phyloP scores from a whole-genome alignment of 1,140 invertebrate genomes.

The Scaptomyza montana region DNA sequence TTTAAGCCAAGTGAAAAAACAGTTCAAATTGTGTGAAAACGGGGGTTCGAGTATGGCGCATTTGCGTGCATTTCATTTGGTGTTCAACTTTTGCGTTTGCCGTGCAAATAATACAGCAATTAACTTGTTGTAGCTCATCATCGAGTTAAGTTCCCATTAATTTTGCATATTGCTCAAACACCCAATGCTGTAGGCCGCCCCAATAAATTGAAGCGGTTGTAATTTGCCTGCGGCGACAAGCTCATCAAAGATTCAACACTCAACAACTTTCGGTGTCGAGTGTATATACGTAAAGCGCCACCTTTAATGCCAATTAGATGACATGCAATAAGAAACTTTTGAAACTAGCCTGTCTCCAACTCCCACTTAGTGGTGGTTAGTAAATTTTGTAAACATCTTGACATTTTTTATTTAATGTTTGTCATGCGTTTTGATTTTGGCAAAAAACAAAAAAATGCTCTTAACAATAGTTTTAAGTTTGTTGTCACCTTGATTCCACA shows the following conservation, averaged over 20 bases:
- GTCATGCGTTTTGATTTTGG: slow-evolving; percentile 37
- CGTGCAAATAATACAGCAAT: slow-evolving; percentile 61
- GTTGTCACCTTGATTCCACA: slow-evolving; percentile 47
- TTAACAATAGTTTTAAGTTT: slow-evolving; percentile 11
- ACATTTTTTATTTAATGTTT: slow-evolving; percentile 49
- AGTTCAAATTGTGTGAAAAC: slow-evolving; percentile 18
- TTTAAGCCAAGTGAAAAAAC: neutral
- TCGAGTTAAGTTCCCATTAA: slow-evolving; percentile 60
- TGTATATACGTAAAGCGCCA: slow-evolving; percentile 43
- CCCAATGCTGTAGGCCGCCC: slow-evolving; percentile 51
- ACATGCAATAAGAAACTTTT: slow-evolving; percentile 62
- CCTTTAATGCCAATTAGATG: slow-evolving; percentile 61
- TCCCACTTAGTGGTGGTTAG: neutral
- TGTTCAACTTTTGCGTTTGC: neutral
- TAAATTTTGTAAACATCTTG: slow-evolving; percentile 50
- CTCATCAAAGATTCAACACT: slow-evolving; percentile 62
- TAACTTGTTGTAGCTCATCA: slow-evolving; percentile 50
- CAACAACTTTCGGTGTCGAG: slow-evolving; percentile 43
- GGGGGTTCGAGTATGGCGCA: neutral
- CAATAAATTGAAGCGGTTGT: slow-evolving; percentile 1
- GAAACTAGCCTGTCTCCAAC: neutral
- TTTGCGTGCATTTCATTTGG: slow-evolving; percentile 67
- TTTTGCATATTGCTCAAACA: slow-evolving; percentile 65
- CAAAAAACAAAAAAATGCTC: too few relatives aligned
- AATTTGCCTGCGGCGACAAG: neutral